Base-by-base conservation (phyloP, 2,888 invertebrate species). In the Noctua janthina region DNA sequence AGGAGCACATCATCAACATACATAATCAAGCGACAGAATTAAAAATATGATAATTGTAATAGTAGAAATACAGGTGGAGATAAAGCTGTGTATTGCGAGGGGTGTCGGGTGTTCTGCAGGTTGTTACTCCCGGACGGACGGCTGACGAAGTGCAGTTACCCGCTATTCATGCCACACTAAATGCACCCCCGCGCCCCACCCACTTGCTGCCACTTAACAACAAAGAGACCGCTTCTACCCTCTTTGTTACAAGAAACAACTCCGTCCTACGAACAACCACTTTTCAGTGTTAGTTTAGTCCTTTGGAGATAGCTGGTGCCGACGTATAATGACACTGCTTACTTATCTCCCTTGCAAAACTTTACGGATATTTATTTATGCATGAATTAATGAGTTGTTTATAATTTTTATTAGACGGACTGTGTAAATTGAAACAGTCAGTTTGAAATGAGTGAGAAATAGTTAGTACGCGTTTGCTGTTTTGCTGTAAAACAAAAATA, bases 171-270 rank as follows among this genome's bases (percentile, higher is more conserved):
- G 94, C 93, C 92, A 92, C 95, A 94, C 95, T 95, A 95, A 95
- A 95, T 94, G 95, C 95, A 93, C 93, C 95, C 94, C 93, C 90
- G 91, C 91, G 83, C 92, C 90, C 91, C 91, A 90, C 88, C 90
- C 90, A 90, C 92, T 91, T 91, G 91, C 92, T 94, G 94, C 95
- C 96, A 96, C 96, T 96, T 96, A 95, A 95, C 95, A 95, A 96
- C 96, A 96, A 96, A 96, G 96, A 96, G 95, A 95, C 94, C 95
- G 95, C 95, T 86, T 95, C 94, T 95, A 95, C 95, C 94, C 95
- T 95, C 96, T 96, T 96, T 96, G 96, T 96, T 96, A 95, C 93
- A 95, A 96, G 95, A 95, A 96, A 96, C 94, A 95, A 96, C 95
- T 95, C 93, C 92, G 91, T 93, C 90, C 93, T 93, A 88, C 90